Base-by-base conservation (phyloP, 2,888 invertebrate species). In the Petrophora chlorosata region DNA sequence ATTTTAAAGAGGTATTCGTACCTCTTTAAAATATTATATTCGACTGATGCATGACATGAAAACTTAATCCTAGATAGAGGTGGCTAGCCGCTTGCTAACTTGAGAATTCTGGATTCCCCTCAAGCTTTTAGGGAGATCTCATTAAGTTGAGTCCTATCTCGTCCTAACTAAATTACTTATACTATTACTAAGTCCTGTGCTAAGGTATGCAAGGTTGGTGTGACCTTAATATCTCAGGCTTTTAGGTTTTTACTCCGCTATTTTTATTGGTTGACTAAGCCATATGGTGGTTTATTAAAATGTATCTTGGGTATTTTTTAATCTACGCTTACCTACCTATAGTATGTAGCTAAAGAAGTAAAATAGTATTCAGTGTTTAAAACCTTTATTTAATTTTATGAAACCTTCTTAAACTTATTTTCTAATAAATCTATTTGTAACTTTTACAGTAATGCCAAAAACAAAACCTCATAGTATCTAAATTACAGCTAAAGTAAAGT, bases 61-160 rank as follows among this genome's bases (percentile, higher is more conserved):
- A 41, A 41, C 36, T 35, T 36, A 48, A 41, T 48, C 35, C 32
- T 5, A 41, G 36, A 48, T 48, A 30, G 41, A 41, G 47, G 47
- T 39, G 32, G 19, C 16, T 33, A 17, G 14, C 22, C 25, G 22
- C n/a, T n/a, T n/a, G n/a, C n/a, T n/a, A n/a, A n/a, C 22, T 29
- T 9, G 10, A 35, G 12, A 35, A 36, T 23, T 48, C 40, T 41
- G 19, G 35, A 25, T 35, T 40, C 26, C 12, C 39, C 32, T 13
- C 23, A 17, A 36, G 41, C 34, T 35, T 17, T 39, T 34, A 33
- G 28, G 19, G 15, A n/a, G 16, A 46, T 48, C 42, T 50, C 36
- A 51, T 50, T 45, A 50, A 17, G 33, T 33, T 28, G 16, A 48
- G 35, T 14, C 25, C 38, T 38, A 29, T 36, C 30, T 48, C 8